Percentiles rank a stretch among this genome's conserved stretches.
Evolutionary conservation across 2,113 vertebrate species (phyloP).

Genomic region (Daubentonia madagascariensis): DNA sequence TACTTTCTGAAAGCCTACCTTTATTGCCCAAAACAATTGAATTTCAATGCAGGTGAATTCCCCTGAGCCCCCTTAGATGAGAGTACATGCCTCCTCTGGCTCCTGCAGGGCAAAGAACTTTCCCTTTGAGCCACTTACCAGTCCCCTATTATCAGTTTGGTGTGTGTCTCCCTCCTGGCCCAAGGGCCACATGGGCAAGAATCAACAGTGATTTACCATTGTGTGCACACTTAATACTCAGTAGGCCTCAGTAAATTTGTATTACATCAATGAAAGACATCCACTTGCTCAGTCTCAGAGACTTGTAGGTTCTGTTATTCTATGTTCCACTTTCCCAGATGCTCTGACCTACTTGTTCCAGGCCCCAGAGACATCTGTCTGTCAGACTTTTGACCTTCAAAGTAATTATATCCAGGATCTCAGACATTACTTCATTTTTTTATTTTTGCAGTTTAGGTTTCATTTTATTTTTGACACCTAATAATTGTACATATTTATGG

Average conservation of each 20-base stretch:
- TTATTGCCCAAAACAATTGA: neutral
- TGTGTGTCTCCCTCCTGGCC: neutral
- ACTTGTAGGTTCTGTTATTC: neutral
- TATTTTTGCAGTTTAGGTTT: neutral
- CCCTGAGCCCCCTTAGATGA: too few relatives aligned
- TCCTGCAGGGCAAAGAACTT: neutral
- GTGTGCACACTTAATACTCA: neutral
- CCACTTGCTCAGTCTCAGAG: neutral
- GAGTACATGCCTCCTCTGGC: neutral
- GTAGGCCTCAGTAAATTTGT: neutral
- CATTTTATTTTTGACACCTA: neutral
- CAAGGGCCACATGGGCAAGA: neutral
- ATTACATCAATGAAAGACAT: neutral
- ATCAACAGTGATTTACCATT: neutral
- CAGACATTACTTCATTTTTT: neutral
- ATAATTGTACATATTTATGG: neutral
- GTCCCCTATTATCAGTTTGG: neutral
- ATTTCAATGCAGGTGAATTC: accelerated
- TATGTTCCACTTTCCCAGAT: neutral
- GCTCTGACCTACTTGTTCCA: neutral
- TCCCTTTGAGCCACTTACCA: too few relatives aligned
- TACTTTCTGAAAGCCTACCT: neutral
- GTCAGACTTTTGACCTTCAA: neutral
- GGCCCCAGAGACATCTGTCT: neutral
- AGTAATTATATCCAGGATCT: neutral